These are phyloP conservation scores for Macrobrachium nipponense DNA, from an alignment of 1,140 invertebrate genomes.

Conservation along the genomic window DNA sequence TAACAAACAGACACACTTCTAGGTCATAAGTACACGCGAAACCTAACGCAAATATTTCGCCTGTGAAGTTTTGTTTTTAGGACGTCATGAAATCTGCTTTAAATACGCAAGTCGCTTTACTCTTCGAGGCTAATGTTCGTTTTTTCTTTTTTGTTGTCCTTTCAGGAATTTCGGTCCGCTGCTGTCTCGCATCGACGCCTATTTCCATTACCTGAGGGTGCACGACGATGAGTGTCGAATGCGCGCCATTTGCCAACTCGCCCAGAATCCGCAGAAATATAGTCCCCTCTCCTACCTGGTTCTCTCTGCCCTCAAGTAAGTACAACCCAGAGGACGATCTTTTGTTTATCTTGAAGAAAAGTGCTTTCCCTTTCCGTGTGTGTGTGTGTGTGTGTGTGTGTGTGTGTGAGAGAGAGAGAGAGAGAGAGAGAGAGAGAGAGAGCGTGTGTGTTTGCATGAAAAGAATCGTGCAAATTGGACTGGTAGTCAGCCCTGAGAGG, in stretches of 20 bases:
- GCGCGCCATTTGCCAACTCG: constrained; percentile 48
- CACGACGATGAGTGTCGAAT: constrained; percentile 46
- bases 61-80: too few species aligned
- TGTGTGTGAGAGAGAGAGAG: too few species aligned
- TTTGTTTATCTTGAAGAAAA: background rate
- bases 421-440: too few species aligned
- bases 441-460: too few species aligned
- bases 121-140: background rate
- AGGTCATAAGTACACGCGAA: too few species aligned
- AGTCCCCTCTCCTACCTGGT: constrained; percentile 41
- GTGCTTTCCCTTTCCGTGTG: too few species aligned
- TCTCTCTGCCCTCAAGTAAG: constrained; percentile 50
- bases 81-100: background rate
- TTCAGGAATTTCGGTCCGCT: constrained; percentile 25
- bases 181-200: constrained; percentile 53
- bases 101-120: background rate
- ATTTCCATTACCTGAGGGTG: constrained; percentile 50
- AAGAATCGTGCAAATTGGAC: too few species aligned
- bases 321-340: background rate
- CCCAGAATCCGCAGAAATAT: constrained; percentile 25
- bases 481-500: background rate
- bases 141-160: background rate
- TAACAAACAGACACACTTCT: too few species aligned
- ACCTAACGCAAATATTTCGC: too few species aligned
- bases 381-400: too few species aligned